Base-by-base conservation (phyloP, 2,113 vertebrate species). In the Notothenia coriiceps region DNA sequence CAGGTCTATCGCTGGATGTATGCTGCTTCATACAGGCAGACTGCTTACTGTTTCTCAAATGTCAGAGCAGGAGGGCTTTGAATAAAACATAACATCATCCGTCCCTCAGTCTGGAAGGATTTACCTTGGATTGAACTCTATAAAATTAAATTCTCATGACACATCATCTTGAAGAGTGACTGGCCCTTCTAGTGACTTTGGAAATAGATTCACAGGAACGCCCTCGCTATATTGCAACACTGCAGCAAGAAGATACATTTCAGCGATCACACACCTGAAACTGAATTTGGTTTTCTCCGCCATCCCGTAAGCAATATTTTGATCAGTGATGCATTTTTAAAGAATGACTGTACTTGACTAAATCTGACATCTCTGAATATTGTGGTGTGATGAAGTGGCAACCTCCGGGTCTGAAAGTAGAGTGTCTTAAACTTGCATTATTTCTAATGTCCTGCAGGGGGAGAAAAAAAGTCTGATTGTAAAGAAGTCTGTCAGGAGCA, bases 81-180 rank as follows among this genome's bases (percentile, higher is more conserved):
- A 89, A 91, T 91, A 91, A 92, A 90, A 90, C 84, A 92, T 90
- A n/a, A n/a, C n/a, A n/a, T n/a, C 13, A 64, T 50, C 57, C n/a
- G 54, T 68, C 77, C 74, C 70, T 85, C 61, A 75, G 18, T 82
- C 25, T 55, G 50, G 55, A 56, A 70, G 25, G 75, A 86, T 82
- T 75, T 81, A 56, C 70, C 73, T 85, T 29, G 5, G 50, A 75
- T 2, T 82, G 66, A 88, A 91, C 83, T 85, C 40, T 50, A 62
- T 43, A 79, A 77, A 89, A 49, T 44, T 35, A 85, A 79, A 89
- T 73, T 80, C 55, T 63, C 64, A 65, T 54, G 76, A 79, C 46
- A 43, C 66, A 62, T 82, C 62, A 66, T 60, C 77, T 78, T 52
- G 9, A 62, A 79, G 22, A 87, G 74, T 55, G 62, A 86, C 84